Conservation (phyloP, 2,888 invertebrate species). For the Caradrina kadenii region DNA sequence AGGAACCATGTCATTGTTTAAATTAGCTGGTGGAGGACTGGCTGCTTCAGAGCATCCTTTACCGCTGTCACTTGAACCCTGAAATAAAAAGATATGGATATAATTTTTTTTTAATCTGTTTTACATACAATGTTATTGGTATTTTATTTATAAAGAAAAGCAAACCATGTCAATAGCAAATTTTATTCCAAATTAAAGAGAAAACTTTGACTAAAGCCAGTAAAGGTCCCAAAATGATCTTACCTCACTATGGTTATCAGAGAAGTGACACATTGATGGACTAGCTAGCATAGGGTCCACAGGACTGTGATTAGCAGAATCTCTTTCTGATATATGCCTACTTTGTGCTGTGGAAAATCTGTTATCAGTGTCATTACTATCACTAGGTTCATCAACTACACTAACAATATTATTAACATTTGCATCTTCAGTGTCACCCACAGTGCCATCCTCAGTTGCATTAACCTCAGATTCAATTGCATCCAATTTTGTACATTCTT, state of each 20-base stretch:
- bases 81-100: conserved; percentile 59
- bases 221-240: conserved; percentile 35
- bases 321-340: conserved; percentile 89
- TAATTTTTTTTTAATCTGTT: too few relatives aligned
- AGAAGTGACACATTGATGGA: conserved; percentile 92
- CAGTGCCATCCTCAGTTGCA: conserved; percentile 70
- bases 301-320: conserved; percentile 95
- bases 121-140: neutral
- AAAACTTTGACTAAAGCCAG: neutral
- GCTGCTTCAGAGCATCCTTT: conserved; percentile 94
- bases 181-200: neutral
- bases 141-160: neutral
- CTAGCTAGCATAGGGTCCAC: conserved; percentile 93
- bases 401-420: conserved; percentile 80
- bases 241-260: conserved; percentile 93
- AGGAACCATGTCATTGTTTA: conserved; percentile 83
- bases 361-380: conserved; percentile 80
- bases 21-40: conserved; percentile 92
- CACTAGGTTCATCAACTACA: conserved; percentile 78
- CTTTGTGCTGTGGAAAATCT: conserved; percentile 81
- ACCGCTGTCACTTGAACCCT: conserved; percentile 96
- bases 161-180: neutral
- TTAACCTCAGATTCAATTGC: conserved; percentile 69
- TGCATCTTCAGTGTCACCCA: conserved; percentile 76
- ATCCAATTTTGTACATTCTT: conserved; percentile 75